phyloP scores from a whole-genome alignment of 1,140 invertebrate species.

The Drusus annulatus region DNA sequence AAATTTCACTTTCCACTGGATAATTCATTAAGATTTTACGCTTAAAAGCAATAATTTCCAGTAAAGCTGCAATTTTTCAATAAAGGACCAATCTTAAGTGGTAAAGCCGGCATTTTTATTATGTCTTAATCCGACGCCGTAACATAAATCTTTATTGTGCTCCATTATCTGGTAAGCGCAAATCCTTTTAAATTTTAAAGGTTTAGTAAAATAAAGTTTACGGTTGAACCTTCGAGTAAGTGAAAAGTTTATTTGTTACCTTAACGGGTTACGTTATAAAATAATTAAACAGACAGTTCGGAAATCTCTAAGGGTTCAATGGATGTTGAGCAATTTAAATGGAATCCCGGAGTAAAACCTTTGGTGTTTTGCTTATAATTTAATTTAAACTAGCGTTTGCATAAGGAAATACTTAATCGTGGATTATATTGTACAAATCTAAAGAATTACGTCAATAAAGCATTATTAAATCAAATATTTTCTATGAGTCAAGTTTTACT shows the following conservation, averaged over 20 bases:
- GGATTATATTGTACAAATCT: no score
- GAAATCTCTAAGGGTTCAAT: constrained; percentile 38
- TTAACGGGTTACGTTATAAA: constrained; percentile 46
- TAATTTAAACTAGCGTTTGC: neutral
- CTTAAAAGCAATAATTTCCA: no score
- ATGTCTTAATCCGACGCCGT: constrained; percentile 26
- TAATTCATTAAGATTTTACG: no score
- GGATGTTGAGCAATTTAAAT: constrained; percentile 20
- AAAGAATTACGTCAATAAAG: no score
- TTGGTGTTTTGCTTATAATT: constrained; percentile 1
- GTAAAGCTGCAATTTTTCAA: no score
- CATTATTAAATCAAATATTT: no score
- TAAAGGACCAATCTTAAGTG: no score
- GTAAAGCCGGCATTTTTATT: constrained; percentile 1
- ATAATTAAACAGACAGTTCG: constrained; percentile 35
- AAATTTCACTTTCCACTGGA: no score
- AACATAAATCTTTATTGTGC: constrained; percentile 27
- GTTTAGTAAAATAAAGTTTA: constrained; percentile 35
- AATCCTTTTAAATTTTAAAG: constrained; percentile 39
- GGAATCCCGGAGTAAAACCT: neutral
- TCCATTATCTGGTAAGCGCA: constrained; percentile 26
- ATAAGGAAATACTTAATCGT: no score
- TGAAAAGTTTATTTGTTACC: constrained; percentile 48
- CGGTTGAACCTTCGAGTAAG: constrained; percentile 30
- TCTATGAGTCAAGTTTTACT: no score